phyloP scores from a whole-genome alignment of 2,888 invertebrate species.

The Athalia rosae region DNA sequence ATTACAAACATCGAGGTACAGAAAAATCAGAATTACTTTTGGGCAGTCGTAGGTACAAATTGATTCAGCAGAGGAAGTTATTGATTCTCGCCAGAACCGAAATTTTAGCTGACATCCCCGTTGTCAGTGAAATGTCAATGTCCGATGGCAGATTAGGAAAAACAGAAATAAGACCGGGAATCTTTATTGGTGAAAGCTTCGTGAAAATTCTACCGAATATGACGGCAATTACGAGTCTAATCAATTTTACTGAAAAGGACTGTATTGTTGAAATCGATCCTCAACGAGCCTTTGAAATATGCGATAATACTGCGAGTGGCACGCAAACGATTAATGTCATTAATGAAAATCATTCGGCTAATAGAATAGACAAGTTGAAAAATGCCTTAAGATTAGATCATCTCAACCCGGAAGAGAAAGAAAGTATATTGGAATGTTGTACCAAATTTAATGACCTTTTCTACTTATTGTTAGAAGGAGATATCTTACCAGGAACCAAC shows the following conservation, averaged over 20 bases:
- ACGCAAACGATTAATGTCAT: no score
- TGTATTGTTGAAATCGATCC: no score
- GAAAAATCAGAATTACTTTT: not conserved
- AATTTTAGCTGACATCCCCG: not conserved
- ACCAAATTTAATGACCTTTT: not conserved
- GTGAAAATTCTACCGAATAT: no score
- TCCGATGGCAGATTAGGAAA: no score
- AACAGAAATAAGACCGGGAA: no score
- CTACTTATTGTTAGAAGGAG: not conserved
- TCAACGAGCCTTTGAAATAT: no score
- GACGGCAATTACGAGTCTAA: no score
- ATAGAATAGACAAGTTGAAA: not conserved
- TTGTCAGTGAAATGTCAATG: not conserved
- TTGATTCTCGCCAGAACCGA: constrained; percentile 4
- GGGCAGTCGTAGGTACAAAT: not conserved
- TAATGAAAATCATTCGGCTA: no score
- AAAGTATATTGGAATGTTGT: not conserved
- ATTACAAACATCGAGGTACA: not conserved
- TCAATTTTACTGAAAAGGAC: no score
- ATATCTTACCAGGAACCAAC: not conserved
- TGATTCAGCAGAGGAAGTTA: not conserved
- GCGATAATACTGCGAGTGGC: no score
- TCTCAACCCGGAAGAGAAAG: not conserved
- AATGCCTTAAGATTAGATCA: constrained; percentile 1
- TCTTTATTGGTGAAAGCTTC: not conserved